Percentiles rank a stretch among this genome's conserved stretches.
These are phyloP conservation scores for Myiotriccus ornatus DNA, from an alignment of 2,797 vertebrate genomes.

Conservation along the genomic window DNA sequence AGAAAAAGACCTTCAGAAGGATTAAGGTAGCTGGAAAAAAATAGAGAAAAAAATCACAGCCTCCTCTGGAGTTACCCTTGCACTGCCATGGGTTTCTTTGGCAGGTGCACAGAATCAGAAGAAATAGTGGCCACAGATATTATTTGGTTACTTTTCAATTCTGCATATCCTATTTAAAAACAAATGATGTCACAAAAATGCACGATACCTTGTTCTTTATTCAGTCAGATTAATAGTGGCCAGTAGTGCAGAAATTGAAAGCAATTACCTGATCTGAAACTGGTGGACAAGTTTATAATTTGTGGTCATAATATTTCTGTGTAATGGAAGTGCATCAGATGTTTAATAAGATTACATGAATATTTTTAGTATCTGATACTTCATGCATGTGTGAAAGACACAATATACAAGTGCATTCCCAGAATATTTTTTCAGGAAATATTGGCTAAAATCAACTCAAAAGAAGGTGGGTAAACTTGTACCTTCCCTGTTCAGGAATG, in stretches of 20 bases:
- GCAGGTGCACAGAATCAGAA: neutral
- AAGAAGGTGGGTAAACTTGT: neutral
- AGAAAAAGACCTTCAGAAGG: neutral
- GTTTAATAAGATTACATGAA: neutral
- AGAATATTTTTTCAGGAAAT: neutral
- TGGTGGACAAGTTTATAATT: neutral
- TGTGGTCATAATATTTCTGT: neutral
- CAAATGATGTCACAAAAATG: neutral
- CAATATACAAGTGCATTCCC: neutral
- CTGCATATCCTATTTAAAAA: too few relatives aligned
- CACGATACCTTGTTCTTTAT: neutral
- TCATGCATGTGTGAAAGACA: neutral
- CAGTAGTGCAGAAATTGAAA: neutral
- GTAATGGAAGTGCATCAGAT: neutral
- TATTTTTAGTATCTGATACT: neutral
- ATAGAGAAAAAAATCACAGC: neutral
- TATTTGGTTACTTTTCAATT: neutral
- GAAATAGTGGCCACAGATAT: neutral
- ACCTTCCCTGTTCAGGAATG: neutral
- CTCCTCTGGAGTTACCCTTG: neutral
- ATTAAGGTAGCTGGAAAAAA: neutral
- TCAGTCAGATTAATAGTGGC: neutral
- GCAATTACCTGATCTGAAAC: neutral
- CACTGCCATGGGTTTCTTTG: neutral
- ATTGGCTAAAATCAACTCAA: neutral